Conservation (phyloP, 1,140 invertebrate genomes). For the Zelostemma sp. region DNA sequence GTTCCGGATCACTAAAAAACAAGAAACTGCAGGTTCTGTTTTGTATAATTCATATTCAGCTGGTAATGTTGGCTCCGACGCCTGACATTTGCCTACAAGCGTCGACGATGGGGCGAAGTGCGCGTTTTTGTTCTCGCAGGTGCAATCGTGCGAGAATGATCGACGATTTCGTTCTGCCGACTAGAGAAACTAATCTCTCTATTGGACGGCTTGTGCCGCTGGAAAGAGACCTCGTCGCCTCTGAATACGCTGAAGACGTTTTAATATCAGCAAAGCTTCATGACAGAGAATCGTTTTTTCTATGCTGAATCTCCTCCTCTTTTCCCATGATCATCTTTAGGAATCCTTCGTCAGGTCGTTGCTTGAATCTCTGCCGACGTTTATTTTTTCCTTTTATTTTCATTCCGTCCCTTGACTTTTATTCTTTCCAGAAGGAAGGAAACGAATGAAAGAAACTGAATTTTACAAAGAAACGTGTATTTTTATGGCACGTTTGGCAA, state of each 20-base stretch:
- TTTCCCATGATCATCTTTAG: background rate
- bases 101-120: constrained; percentile 27
- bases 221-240: constrained; percentile 20
- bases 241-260: constrained; percentile 46
- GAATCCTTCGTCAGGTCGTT: background rate
- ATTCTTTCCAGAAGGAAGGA: constrained; percentile 22
- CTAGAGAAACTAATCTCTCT: constrained; percentile 42
- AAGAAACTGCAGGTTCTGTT: background rate
- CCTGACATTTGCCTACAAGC: constrained; percentile 33
- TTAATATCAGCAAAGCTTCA: constrained; percentile 48
- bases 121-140: constrained; percentile 37
- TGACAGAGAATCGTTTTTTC: constrained; percentile 10
- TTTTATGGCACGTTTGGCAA: constrained; percentile 66
- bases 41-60: constrained; percentile 29
- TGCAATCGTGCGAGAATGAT: constrained; percentile 47
- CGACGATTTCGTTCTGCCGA: constrained; percentile 44
- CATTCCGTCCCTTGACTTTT: constrained; percentile 14
- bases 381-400: constrained; percentile 8
- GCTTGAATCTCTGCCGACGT: constrained; percentile 10
- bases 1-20: background rate
- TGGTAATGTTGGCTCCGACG: constrained; percentile 32
- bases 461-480: constrained; percentile 47
- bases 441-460: constrained; percentile 45
- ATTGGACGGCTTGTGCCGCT: constrained; percentile 28
- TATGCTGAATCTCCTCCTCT: too few relatives aligned